A percentile compares a stretch with the other conserved stretches of the same genome.
These are phyloP conservation scores for Presbytis comata DNA, from an alignment of 2,797 vertebrate species.

Conservation along the genomic window DNA sequence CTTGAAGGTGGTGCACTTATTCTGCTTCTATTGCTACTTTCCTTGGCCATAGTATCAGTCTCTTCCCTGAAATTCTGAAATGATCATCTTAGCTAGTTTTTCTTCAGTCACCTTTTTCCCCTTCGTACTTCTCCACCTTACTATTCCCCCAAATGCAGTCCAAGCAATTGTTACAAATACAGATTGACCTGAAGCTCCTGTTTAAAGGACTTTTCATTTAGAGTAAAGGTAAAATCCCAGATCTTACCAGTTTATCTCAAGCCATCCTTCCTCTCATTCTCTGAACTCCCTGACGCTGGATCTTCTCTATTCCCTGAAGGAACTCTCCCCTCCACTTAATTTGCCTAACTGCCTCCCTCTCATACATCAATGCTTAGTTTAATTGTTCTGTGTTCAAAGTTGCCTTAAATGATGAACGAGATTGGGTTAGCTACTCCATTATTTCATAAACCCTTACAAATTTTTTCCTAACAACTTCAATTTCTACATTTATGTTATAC, in stretches of 20 bases:
- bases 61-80: not conserved
- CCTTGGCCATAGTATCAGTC: not conserved
- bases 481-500: not conserved
- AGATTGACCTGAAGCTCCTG: not conserved
- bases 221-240: not conserved
- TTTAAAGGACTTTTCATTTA: conserved; percentile 6
- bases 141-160: not conserved
- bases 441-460: not conserved
- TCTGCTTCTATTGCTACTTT: not conserved
- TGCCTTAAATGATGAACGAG: not conserved
- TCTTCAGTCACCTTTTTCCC: not conserved
- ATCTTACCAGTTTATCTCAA: not conserved
- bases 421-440: not conserved
- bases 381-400: not conserved
- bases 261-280: not conserved
- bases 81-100: not conserved
- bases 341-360: not conserved
- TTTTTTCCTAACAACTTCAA: not conserved
- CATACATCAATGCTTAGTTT: not conserved
- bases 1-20: not conserved
- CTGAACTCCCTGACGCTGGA: not conserved
- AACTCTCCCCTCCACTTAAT: not conserved
- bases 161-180: not conserved
- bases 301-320: not conserved
- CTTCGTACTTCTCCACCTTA: not conserved